phyloP scores from a whole-genome alignment of 1,140 invertebrate genomes.

The Drosophila orosa region DNA sequence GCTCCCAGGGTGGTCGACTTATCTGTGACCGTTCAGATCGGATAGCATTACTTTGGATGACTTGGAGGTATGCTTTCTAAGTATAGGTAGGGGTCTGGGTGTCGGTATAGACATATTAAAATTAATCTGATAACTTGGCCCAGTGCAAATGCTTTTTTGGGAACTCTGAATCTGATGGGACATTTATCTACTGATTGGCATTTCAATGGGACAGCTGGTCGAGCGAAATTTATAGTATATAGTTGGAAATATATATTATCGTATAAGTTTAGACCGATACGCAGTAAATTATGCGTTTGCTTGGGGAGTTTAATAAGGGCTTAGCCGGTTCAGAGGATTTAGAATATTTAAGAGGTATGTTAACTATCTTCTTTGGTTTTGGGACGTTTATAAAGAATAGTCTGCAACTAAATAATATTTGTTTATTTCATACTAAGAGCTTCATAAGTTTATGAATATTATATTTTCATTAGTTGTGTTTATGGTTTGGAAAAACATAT shows the following conservation, averaged over 20 bases:
- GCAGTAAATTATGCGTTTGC: background rate
- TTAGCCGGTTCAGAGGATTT: background rate
- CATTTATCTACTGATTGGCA: slow-evolving; percentile 60
- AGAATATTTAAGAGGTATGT: background rate
- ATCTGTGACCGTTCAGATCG: slow-evolving; percentile 23
- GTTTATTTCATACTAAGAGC: background rate
- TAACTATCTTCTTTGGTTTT: background rate
- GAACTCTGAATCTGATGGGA: slow-evolving; percentile 26
- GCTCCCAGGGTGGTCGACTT: slow-evolving; percentile 27
- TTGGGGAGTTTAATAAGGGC: background rate
- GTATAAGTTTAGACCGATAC: background rate
- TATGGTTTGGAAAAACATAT: background rate
- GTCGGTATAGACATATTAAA: slow-evolving; percentile 7
- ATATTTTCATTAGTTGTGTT: too few species aligned
- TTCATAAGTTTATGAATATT: background rate
- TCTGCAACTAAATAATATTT: too few species aligned
- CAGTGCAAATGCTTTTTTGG: slow-evolving; percentile 15
- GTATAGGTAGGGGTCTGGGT: background rate
- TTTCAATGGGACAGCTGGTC: slow-evolving; percentile 13
- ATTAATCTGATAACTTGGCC: slow-evolving; percentile 26
- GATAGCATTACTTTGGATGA: slow-evolving; percentile 1
- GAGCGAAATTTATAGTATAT: background rate
- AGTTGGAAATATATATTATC: background rate
- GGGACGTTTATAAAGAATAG: too few species aligned
- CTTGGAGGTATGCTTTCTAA: slow-evolving; percentile 4